Evolutionary conservation across 37 sponge, comb jelly and placozoan species (phyloP).

Genomic region (Hexactinellida sp.): DNA sequence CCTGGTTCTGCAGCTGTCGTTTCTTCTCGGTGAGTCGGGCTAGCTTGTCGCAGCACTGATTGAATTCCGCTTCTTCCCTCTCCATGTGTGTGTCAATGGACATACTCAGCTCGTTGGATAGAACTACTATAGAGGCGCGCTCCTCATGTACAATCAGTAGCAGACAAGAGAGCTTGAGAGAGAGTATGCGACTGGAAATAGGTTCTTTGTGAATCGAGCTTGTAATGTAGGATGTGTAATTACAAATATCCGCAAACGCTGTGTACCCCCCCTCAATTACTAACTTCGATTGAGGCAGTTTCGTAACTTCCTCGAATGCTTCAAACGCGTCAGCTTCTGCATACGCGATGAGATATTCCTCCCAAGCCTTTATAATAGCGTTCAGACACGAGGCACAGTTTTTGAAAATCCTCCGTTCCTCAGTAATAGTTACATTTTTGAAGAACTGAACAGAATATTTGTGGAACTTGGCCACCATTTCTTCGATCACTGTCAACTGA

Average conservation of each 20-base stretch:
- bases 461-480: background rate
- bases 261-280: background rate
- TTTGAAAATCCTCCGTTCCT: background rate
- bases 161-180: background rate
- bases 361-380: background rate
- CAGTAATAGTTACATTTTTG: background rate
- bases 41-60: background rate
- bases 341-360: conserved; percentile 10
- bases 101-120: background rate
- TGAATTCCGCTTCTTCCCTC: background rate
- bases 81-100: background rate
- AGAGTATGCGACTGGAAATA: background rate
- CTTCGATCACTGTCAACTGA: background rate
- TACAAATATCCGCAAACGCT: background rate
- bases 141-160: background rate
- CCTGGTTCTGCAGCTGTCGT: background rate
- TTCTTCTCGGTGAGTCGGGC: background rate
- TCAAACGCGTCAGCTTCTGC: conserved; percentile 5
- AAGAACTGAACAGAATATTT: background rate
- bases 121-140: background rate
- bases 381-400: background rate
- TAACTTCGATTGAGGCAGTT: background rate
- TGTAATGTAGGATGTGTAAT: background rate
- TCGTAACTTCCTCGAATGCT: background rate
- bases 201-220: background rate